Evolutionary conservation across 2,888 invertebrate genomes (phyloP), one percentile per base, ranked within the genome.

Genomic region (Erebia ligea): DNA sequence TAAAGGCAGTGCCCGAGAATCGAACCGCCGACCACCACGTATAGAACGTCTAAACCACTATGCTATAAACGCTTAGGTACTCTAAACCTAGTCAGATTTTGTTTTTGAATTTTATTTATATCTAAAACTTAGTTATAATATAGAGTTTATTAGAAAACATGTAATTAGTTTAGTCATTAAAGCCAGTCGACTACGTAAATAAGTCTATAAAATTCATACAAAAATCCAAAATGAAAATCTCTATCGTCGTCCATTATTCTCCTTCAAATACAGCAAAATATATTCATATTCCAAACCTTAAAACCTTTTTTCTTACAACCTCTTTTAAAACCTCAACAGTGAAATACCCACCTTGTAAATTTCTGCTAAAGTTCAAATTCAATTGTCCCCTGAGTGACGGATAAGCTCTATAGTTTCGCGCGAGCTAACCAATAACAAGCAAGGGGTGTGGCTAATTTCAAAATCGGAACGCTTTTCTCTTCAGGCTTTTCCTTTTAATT

Each of bases 371-470:
- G 63, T 69, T 40, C 2, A 75, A 74, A 76, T 67, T 75, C 0
- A 0, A 11, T 19, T 34, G 9, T 11, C 4, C 0, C 2, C 6
- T 45, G 57, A 13, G 5, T n/a, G 17, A 25, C 17, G 17, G 63
- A 76, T 83, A 78, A 58, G 80, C 71, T 81, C 65, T 83, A 84
- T 77, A 67, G 76, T 66, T 71, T 69, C 76, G 76, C 71, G 76
- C 45, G 50, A 59, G 75, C 72, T 83, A 82, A 82, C 92, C 92
- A 92, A 92, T 92, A 91, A 89, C 88, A 86, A 82, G 83, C 78
- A 84, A 67, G 86, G 87, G 92, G 92, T 84, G 92, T 85, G 87
- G 90, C 90, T 88, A 87, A 89, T 89, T 88, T 88, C 84, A 86
- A 90, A 91, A 86, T 88, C 84, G 86, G 87, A 88, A 87, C 86